Evolutionary conservation across 2,113 vertebrate genomes (phyloP), one percentile per base, ranked within the genome.

Genomic region (Dolichotis patagonum): DNA sequence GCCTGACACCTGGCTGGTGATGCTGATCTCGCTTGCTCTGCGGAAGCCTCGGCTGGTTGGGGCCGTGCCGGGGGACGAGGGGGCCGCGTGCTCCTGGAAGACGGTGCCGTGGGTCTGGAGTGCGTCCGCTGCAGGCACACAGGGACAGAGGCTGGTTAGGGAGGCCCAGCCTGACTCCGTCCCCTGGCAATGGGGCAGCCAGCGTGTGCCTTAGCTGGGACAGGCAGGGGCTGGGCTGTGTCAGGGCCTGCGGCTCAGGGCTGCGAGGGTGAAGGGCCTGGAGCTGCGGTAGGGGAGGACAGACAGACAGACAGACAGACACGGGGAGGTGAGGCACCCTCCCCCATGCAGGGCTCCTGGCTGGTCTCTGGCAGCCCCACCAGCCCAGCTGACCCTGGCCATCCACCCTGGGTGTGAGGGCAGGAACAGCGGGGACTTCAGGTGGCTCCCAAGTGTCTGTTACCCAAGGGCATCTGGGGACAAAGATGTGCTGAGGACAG

Each of bases 1-100:
- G 99, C 99, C 99, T 84, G 99, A 99, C 98, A 99, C 99, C 99
- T 99, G 99, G 99, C 99, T 99, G 99, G 99, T 99, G 98, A 99
- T 99, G 99, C 99, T 99, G 99, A 99, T 99, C 98, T 99, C 99
- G 98, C 99, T 99, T 98, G 99, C 99, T 97, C 99, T 99, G 98
- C 99, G 99, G 98, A 99, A 99, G 97, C 99, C 99, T 97, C 99
- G 98, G 99, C 98, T 98, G 96, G 98, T 92, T 97, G 99, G 99
- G 97, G 98, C 99, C 85, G 98, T 98, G 98, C 99, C 96, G 12
- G 99, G 99, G 94, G 99, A 99, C 96, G 99, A 99, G 98, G 99
- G 99, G 98, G 99, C 99, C 46, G 98, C 96, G 97, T 97, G 99
- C 98, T 99, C 99, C 99, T 99, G 97, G 99, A 99, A 99, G 99